Evolutionary conservation across 2,797 vertebrate genomes (phyloP).

Genomic region (Neosilurus mollespiculum): DNA sequence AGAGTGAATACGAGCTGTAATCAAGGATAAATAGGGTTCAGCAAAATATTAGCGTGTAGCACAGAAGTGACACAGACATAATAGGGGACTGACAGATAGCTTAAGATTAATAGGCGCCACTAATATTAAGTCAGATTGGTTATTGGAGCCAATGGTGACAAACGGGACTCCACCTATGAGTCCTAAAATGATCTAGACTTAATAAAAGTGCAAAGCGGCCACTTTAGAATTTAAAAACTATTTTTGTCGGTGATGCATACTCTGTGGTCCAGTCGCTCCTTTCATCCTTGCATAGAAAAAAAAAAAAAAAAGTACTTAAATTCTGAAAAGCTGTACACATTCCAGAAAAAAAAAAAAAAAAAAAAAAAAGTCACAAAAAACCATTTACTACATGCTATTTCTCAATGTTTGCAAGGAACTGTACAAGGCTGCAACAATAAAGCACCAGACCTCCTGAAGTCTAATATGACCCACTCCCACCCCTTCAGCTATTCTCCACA

Average conservation of each 20-base stretch:
- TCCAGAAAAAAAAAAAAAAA: not conserved
- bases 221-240: not conserved
- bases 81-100: not conserved
- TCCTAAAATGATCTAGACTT: not conserved
- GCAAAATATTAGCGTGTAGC: not conserved
- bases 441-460: not conserved
- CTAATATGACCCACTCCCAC: slow-evolving; percentile 37
- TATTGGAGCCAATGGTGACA: no score
- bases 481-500: slow-evolving; percentile 55
- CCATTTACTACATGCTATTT: not conserved
- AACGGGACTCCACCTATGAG: no score
- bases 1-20: no score
- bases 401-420: not conserved
- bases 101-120: not conserved
- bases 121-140: no score
- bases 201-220: not conserved
- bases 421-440: not conserved
- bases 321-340: slow-evolving; percentile 5
- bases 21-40: no score
- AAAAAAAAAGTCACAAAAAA: not conserved
- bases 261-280: slow-evolving; percentile 47
- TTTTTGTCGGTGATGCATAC: slow-evolving; percentile 15
- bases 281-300: slow-evolving; percentile 20
- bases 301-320: not conserved
- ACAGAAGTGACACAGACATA: not conserved